These are phyloP conservation scores for Centropus unirufus DNA, from an alignment of 2,113 vertebrate species.

Conservation along the genomic window DNA sequence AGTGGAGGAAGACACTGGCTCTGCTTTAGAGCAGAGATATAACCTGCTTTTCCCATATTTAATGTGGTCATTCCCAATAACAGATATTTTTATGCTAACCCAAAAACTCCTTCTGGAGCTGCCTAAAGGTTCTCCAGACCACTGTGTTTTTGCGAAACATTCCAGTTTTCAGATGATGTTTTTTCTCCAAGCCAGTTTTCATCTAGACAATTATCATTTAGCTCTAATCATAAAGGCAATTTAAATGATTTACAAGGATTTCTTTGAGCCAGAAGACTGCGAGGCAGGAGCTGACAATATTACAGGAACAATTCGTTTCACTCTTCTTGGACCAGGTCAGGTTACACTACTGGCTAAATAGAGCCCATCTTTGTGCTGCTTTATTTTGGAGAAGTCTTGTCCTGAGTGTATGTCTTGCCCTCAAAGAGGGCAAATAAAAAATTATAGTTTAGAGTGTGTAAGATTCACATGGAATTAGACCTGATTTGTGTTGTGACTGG, in stretches of 20 bases:
- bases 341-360: not conserved
- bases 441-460: fast-evolving
- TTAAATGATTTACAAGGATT: not conserved
- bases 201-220: not conserved
- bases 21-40: not conserved
- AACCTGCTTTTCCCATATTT: not conserved
- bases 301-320: not conserved
- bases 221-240: not conserved
- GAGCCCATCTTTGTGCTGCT: not conserved
- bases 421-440: not conserved
- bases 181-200: not conserved
- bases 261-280: not conserved
- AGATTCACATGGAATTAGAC: not conserved
- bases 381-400: not conserved
- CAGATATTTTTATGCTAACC: not conserved
- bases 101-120: not conserved
- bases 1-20: not conserved
- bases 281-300: not conserved
- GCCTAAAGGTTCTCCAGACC: not conserved
- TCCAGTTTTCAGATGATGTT: not conserved
- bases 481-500: not conserved
- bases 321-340: not conserved
- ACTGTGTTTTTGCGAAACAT: not conserved
- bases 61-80: not conserved
- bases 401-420: not conserved